Evolutionary conservation across 30 jellyfish, hydroid and myxozoan genomes (phyloP), one percentile per base, ranked within the genome.

Genomic region (Cassiopea xamachana): DNA sequence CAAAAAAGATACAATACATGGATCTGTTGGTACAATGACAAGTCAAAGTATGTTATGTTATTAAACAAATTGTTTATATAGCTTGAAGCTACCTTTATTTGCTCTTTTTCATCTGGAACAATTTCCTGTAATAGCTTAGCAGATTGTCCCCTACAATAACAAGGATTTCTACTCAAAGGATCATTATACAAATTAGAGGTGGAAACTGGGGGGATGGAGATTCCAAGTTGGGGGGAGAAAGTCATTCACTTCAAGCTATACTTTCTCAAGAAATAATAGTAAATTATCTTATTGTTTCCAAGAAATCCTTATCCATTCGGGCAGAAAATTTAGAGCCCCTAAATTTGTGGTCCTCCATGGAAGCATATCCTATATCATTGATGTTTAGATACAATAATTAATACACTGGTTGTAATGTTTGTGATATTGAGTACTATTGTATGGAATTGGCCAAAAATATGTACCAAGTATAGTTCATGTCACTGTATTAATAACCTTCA

Each of bases 71-170:
- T n/a, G 43, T 13, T 3, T 2, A 62, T 17, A 7, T 19, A 6
- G 48, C 17, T 5, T 16, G 2, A 71, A 67, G 10, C 7, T 27
- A 86, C 98, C 94, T 87, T 82, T 17, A 93, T 93, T 47, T 71
- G 76, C 5, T 82, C 96, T 49, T 79, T 85, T 69, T 93, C 98
- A 89, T 93, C 98, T 50, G 98, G 97, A 19, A 88, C 97, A 59
- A 89, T 51, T 55, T 85, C 97, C 44, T 90, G 80, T 49, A 93
- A 18, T 18, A 93, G 79, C 44, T 88, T 89, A 4, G 81, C 86
- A 43, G 80, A 44, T 39, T 89, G 94, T 3, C 72, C 74, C 82
- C 94, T 87, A 48, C 45, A 51, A 78, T n/a, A 60, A 7, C 58
- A 74, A 74, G 1, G 50, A 39, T 0, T 49, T 64, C 68, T 1